These are phyloP conservation scores for Cheilinus undulatus DNA, from an alignment of 2,113 vertebrate genomes.

Conservation along the genomic window DNA sequence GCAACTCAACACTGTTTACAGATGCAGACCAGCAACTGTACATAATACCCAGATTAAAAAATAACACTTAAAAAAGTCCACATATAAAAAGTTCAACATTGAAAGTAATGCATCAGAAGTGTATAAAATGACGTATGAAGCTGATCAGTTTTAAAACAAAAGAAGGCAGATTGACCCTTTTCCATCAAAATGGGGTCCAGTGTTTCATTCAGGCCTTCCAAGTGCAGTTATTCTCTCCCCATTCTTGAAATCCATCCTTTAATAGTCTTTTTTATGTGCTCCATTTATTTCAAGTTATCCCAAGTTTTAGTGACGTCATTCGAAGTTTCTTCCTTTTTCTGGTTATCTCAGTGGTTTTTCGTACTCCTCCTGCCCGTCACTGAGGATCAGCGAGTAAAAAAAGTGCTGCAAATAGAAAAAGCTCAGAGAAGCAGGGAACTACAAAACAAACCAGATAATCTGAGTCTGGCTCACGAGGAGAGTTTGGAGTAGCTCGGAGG, in stretches of 20 bases:
- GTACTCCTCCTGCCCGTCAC: conserved; percentile 19
- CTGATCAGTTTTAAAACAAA: conserved; percentile 38
- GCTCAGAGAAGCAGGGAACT: conserved; percentile 17
- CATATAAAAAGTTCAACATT: conserved; percentile 52
- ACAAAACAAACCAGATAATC: conserved; percentile 13
- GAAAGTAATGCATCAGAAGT: conserved; percentile 23
- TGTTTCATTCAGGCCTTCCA: conserved; percentile 16
- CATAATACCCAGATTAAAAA: conserved; percentile 42
- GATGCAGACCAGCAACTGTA: conserved; percentile 14
- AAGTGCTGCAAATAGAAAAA: conserved; percentile 36
- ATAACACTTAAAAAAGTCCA: conserved; percentile 52
- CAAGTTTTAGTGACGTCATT: conserved; percentile 40
- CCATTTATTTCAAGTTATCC: conserved; percentile 69
- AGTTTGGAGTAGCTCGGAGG: conserved; percentile 99
- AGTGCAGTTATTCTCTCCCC: neutral
- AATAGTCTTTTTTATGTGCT: conserved; percentile 54
- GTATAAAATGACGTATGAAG: conserved; percentile 59
- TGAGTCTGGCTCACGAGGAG: conserved; percentile 78
- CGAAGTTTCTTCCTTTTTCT: neutral
- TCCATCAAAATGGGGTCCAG: conserved; percentile 3
- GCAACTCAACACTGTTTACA: conserved; percentile 30
- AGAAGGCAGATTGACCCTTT: conserved; percentile 42
- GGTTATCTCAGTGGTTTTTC: conserved; percentile 47
- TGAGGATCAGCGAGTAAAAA: conserved; percentile 18
- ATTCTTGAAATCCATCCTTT: neutral